Evolutionary conservation across 92 coral and sea anemone genomes (phyloP).

Genomic region (Scolanthus callimorphus): DNA sequence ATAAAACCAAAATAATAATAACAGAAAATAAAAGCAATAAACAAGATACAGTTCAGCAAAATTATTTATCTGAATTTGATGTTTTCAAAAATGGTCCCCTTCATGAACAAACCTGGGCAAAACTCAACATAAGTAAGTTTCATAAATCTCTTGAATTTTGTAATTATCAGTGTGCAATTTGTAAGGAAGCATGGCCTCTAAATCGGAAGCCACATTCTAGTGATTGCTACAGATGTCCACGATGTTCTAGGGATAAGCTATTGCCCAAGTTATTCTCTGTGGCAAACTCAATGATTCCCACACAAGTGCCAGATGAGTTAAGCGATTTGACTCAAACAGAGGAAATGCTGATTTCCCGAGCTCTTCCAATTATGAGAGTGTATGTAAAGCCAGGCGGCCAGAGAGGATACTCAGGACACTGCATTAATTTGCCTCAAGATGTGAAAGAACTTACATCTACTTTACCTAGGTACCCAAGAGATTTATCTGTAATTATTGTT

Average conservation of each 20-base stretch:
- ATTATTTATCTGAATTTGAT: slow-evolving; percentile 52
- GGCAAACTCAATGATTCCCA: slow-evolving; percentile 52
- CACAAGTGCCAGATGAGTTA: slow-evolving; percentile 41
- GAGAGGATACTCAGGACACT: slow-evolving; percentile 54
- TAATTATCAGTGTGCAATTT: slow-evolving; percentile 39
- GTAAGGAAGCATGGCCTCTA: slow-evolving; percentile 57
- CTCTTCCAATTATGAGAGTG: slow-evolving; percentile 47
- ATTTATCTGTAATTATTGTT: slow-evolving; percentile 42
- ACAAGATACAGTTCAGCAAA: slow-evolving; percentile 11
- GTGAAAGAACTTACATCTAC: too few species aligned
- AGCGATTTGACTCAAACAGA: slow-evolving; percentile 29
- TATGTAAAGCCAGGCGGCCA: slow-evolving; percentile 57
- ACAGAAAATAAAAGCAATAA: slow-evolving; percentile 7
- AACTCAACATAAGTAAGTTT: slow-evolving; percentile 47
- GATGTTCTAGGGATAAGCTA: slow-evolving; percentile 37
- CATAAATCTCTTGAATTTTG: slow-evolving; percentile 45
- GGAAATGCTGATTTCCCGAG: slow-evolving; percentile 48
- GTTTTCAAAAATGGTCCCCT: slow-evolving; percentile 41
- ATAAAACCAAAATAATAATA: background rate
- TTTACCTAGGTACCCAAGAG: slow-evolving; percentile 46
- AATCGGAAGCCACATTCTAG: slow-evolving; percentile 37
- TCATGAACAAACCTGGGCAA: slow-evolving; percentile 60
- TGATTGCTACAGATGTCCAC: slow-evolving; percentile 44
- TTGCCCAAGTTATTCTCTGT: slow-evolving; percentile 35
- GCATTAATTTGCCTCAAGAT: slow-evolving; percentile 53